phyloP scores from a whole-genome alignment of 1,140 invertebrate genomes.

The Dendrolimus kikuchii region DNA sequence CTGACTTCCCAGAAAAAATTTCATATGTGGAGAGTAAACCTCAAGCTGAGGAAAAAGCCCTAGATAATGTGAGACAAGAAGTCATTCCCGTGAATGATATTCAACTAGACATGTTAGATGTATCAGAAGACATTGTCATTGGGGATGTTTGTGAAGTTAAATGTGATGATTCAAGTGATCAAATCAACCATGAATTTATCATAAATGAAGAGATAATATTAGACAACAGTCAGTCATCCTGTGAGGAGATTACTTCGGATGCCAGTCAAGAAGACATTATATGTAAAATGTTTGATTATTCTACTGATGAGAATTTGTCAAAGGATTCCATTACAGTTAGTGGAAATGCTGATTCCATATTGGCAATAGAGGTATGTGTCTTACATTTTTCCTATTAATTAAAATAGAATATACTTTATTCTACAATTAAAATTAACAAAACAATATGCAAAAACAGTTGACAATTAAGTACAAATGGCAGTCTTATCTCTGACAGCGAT shows the following conservation, averaged over 20 bases:
- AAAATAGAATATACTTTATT: too few species aligned
- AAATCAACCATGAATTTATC: slow-evolving; percentile 18
- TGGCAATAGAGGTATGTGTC: slow-evolving; percentile 54
- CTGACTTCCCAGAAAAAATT: too few species aligned
- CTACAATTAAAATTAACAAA: too few species aligned
- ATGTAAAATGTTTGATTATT: slow-evolving; percentile 59
- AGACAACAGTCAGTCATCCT: slow-evolving; percentile 54
- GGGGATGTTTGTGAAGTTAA: slow-evolving; percentile 48
- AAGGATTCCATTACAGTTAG: slow-evolving; percentile 42
- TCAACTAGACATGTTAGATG: slow-evolving; percentile 61
- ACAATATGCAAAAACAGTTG: too few species aligned
- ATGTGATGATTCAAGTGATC: slow-evolving; percentile 31
- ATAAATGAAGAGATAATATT: slow-evolving; percentile 57
- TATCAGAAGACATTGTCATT: slow-evolving; percentile 62
- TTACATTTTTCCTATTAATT: neutral
- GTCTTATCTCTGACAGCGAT: too few species aligned
- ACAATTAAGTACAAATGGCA: too few species aligned
- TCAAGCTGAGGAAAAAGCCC: slow-evolving; percentile 2
- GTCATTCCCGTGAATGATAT: slow-evolving; percentile 36
- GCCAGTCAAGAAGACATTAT: slow-evolving; percentile 22
- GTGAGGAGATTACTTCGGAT: slow-evolving; percentile 25
- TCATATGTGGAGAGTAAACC: neutral
- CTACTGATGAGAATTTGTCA: slow-evolving; percentile 48
- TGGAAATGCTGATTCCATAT: slow-evolving; percentile 54
- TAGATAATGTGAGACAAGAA: slow-evolving; percentile 16